Base-by-base conservation (phyloP, 92 coral and sea anemone genomes). In the Plumapathes pennacea region DNA sequence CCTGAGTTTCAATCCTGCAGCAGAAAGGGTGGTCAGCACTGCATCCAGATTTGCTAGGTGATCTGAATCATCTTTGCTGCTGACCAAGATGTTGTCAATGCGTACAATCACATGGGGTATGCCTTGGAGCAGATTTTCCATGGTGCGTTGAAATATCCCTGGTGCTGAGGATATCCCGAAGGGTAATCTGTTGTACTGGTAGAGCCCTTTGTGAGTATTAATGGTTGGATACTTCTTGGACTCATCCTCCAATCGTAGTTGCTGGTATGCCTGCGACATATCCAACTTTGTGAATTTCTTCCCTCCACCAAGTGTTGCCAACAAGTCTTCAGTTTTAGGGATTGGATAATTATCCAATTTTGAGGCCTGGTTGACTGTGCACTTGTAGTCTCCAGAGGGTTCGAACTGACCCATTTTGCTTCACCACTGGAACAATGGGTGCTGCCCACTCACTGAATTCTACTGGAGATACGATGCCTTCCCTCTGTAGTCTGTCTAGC, bases 331-430 rank as follows among this genome's bases (percentile, higher is more conserved):
- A 21, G 67, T 53, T 10, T 53, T 63, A 0, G 89, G 79, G 22
- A 76, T 39, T 52, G 90, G 90, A 60, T 84, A 84, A 57, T 38
- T 27, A 50, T 72, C 82, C 15, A 72, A 40, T 45, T 78, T 71
- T 22, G 80, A 53, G 17, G 47, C 85, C 27, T 62, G 64, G 21
- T 83, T 83, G 4, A 60, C 82, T 2, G 86, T 84, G 15, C 38
- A 25, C 18, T 64, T 84, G 45, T 76, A 78, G 18, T 71, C 85
- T 12, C 85, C 85, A 54, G 82, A 84, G 38, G n/a, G n/a, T n/a
- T n/a, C 41, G 23, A 39, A 46, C 24, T 50, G 17, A 31, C 50
- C 38, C 25, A 50, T 62, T 1, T 61, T 53, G 22, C 73, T 50
- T 2, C 13, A 46, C 49, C 12, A 76, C 62, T 24, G 74, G 77